A percentile compares a stretch with the other conserved stretches of the same genome.
Evolutionary conservation across 1,140 invertebrate species (phyloP).

Genomic region (Chymomyza costata): DNA sequence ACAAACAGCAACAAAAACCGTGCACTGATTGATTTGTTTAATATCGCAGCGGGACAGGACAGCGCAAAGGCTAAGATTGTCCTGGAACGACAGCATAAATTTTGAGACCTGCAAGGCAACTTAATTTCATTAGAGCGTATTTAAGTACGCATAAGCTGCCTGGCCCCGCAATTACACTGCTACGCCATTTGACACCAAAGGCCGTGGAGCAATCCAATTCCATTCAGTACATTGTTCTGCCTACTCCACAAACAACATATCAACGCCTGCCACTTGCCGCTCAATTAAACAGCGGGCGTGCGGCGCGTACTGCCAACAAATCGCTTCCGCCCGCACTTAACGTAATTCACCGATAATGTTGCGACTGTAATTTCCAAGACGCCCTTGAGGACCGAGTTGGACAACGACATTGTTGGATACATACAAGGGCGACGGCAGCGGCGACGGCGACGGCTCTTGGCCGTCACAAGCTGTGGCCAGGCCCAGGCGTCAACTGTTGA

Average conservation of each 20-base stretch:
- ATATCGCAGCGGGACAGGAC: slow-evolving; percentile 41
- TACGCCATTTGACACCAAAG: too few species aligned
- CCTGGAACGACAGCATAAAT: slow-evolving; percentile 33
- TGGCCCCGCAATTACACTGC: slow-evolving; percentile 46
- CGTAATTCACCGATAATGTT: slow-evolving; percentile 34
- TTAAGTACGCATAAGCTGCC: slow-evolving; percentile 41
- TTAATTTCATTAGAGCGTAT: slow-evolving; percentile 68
- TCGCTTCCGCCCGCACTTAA: slow-evolving; percentile 28
- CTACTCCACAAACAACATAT: too few species aligned
- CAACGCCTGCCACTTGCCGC: background rate
- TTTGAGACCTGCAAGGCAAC: slow-evolving; percentile 37
- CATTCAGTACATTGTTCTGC: too few species aligned
- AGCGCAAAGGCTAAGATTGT: too few species aligned
- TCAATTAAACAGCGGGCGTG: slow-evolving; percentile 43
- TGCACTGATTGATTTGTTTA: slow-evolving; percentile 69
- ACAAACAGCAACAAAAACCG: slow-evolving; percentile 1
- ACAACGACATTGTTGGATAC: slow-evolving; percentile 47
- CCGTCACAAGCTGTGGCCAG: slow-evolving; percentile 51
- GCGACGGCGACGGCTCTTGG: slow-evolving; percentile 35
- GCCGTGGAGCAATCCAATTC: background rate
- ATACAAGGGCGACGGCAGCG: slow-evolving; percentile 50
- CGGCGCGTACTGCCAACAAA: slow-evolving; percentile 16
- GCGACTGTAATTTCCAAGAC: slow-evolving; percentile 32
- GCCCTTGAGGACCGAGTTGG: slow-evolving; percentile 40
- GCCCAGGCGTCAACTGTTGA: slow-evolving; percentile 52